Conservation (phyloP, 1,140 invertebrate species). For the Orchestia grillus region DNA sequence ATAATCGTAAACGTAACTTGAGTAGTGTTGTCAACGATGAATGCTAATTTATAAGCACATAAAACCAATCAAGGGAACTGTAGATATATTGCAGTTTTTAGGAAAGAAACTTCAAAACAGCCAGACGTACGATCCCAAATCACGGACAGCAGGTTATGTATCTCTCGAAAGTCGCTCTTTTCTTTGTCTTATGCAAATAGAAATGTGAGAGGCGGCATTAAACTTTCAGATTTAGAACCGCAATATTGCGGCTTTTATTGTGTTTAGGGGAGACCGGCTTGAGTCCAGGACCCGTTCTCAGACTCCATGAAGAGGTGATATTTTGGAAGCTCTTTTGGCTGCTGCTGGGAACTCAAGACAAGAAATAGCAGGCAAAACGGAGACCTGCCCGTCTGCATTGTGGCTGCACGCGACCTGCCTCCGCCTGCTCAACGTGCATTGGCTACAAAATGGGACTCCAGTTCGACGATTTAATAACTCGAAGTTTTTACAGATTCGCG, state of each 20-base stretch:
- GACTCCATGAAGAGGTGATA: conserved; percentile 54
- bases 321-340: conserved; percentile 1
- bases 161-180: conserved; percentile 61
- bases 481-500: neutral
- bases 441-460: neutral
- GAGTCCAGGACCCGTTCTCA: conserved; percentile 27
- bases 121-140: conserved; percentile 40
- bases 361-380: neutral
- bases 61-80: neutral
- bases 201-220: conserved; percentile 66
- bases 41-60: neutral
- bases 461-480: neutral
- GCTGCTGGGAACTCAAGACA: neutral
- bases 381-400: neutral
- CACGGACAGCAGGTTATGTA: conserved; percentile 56
- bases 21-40: neutral
- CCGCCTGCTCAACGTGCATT: neutral
- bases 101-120: conserved; percentile 52
- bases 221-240: conserved; percentile 68
- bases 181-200: conserved; percentile 68
- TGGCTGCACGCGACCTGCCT: neutral
- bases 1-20: neutral
- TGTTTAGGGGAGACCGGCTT: conserved; percentile 61
- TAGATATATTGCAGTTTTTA: neutral
- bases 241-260: conserved; percentile 68